Evolutionary conservation across 1,140 invertebrate genomes (phyloP).

Genomic region (Chrysoperla carnea): DNA sequence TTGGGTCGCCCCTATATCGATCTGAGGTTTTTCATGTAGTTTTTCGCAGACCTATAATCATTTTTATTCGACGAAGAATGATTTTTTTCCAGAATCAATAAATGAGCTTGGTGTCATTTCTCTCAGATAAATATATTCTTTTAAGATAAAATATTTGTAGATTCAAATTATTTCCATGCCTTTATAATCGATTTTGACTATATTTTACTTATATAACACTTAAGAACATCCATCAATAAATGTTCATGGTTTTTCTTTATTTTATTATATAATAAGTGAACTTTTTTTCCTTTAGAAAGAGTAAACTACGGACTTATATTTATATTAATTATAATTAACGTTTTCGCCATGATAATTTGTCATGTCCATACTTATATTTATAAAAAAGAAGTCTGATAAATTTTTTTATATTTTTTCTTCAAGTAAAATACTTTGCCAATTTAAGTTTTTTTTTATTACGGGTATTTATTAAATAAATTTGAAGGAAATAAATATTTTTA

Average conservation of each 20-base stretch:
- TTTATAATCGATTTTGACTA: not conserved
- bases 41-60: no score
- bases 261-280: not conserved
- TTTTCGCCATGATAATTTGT: not conserved
- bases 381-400: not conserved
- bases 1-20: no score
- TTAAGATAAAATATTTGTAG: not conserved
- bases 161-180: not conserved
- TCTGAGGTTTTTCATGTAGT: no score
- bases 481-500: not conserved
- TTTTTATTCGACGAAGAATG: no score
- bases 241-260: not conserved
- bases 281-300: not conserved
- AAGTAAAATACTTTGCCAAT: constrained; percentile 2
- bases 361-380: not conserved
- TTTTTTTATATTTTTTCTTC: not conserved
- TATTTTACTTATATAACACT: not conserved
- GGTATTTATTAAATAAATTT: not conserved
- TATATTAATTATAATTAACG: not conserved
- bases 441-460: not conserved
- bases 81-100: no score
- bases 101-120: not conserved
- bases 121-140: not conserved
- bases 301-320: not conserved
- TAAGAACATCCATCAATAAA: not conserved